A percentile compares a stretch with the other conserved stretches of the same genome.
These are phyloP conservation scores for Etheostoma perlongum DNA, from an alignment of 2,797 vertebrate species.

Conservation along the genomic window DNA sequence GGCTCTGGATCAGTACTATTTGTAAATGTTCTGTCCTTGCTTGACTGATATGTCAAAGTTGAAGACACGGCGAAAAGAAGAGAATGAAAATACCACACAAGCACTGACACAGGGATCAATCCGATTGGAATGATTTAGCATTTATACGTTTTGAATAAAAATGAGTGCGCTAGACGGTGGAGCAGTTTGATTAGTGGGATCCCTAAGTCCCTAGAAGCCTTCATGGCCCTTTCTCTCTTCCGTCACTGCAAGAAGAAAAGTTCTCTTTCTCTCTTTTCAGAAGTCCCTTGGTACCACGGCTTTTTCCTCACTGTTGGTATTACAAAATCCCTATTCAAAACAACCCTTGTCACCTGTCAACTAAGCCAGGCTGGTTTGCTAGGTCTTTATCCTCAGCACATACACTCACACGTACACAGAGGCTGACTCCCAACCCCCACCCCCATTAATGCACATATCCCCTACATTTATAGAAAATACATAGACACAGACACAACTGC, in stretches of 20 bases:
- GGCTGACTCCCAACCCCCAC: conserved; percentile 78
- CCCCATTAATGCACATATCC: conserved; percentile 76
- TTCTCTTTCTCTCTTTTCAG: conserved; percentile 88
- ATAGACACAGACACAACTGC: conserved; percentile 76
- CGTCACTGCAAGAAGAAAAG: conserved; percentile 83
- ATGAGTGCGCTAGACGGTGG: conserved; percentile 86
- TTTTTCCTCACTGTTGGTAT: conserved; percentile 89
- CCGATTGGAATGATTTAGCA: conserved; percentile 86
- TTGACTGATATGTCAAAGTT: conserved; percentile 88
- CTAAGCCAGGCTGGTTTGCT: conserved; percentile 89
- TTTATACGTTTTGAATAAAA: conserved; percentile 86
- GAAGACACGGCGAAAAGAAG: conserved; percentile 67
- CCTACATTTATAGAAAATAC: conserved; percentile 79
- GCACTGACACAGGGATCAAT: conserved; percentile 87
- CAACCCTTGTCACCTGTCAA: conserved; percentile 92
- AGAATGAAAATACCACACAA: conserved; percentile 86
- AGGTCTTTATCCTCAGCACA: conserved; percentile 89
- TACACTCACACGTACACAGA: conserved; percentile 81
- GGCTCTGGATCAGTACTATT: conserved; percentile 63
- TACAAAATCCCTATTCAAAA: conserved; percentile 91
- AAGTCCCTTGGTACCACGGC: conserved; percentile 83
- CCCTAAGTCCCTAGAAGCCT: conserved; percentile 80
- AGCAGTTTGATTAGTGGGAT: conserved; percentile 85
- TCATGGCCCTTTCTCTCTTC: conserved; percentile 79
- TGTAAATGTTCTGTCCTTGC: conserved; percentile 75